Percentiles rank a stretch among this genome's conserved stretches.
phyloP scores from a whole-genome alignment of 1,140 invertebrate species.

The Dreissena rostriformis region DNA sequence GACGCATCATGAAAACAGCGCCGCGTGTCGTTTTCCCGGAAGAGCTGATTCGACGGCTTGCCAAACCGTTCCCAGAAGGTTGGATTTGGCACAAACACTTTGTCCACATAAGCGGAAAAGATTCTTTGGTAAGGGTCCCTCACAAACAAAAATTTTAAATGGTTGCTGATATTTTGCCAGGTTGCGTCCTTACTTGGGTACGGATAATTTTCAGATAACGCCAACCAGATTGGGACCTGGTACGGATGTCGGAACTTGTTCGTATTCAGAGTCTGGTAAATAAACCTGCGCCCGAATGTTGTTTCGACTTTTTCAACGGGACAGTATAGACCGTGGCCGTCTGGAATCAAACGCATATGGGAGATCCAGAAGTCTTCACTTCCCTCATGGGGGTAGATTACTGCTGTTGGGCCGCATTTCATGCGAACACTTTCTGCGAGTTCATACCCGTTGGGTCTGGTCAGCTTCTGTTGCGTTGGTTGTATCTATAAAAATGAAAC shows the following conservation, averaged over 20 bases:
- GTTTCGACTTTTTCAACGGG: conserved; percentile 30
- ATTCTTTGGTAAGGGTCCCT: conserved; percentile 22
- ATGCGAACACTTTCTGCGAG: not conserved
- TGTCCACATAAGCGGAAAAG: conserved; percentile 39
- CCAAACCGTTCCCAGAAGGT: conserved; percentile 23
- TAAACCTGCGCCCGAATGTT: conserved; percentile 29
- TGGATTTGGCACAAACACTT: conserved; percentile 39
- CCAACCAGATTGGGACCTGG: conserved; percentile 17
- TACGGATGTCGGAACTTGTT: conserved; percentile 1
- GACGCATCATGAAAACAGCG: conserved; percentile 13
- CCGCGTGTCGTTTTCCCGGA: not conserved
- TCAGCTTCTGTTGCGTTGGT: no score
- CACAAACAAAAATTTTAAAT: conserved; percentile 39
- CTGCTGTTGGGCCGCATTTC: not conserved
- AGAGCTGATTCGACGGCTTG: not conserved
- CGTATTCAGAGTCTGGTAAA: conserved; percentile 7
- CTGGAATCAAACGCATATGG: not conserved
- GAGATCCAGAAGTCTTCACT: not conserved
- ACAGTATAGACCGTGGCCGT: conserved; percentile 15
- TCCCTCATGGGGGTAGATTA: not conserved
- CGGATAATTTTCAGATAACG: not conserved
- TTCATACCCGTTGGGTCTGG: not conserved
- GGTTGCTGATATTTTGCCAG: not conserved
- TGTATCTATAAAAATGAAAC: no score
- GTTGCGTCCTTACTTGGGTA: not conserved